Evolutionary conservation across 2,797 vertebrate genomes (phyloP), one percentile per base, ranked within the genome.

Genomic region (Tarsius wallacei): DNA sequence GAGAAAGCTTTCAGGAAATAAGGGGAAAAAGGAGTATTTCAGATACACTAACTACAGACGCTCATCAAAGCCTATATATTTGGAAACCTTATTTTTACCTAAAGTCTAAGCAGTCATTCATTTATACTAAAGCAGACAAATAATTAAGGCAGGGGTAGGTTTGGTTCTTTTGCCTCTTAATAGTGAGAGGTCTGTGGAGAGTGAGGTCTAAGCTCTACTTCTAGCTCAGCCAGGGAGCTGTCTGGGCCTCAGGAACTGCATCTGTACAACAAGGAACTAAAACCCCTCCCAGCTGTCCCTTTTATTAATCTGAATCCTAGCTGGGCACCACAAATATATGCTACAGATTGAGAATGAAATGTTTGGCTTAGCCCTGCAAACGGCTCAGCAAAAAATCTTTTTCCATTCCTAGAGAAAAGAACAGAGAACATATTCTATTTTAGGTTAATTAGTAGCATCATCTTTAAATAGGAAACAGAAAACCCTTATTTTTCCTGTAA

Each of bases 371-470:
- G 36, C 53, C 47, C 61, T 86, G 28, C 28, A 73, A 90, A 76
- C 12, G 70, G 13, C 19, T 81, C 86, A 59, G 11, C 17, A 22
- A 89, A 95, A 42, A 80, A 51, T 36, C 19, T 49, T 47, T 74
- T 73, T 82, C 26, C 10, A 42, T 64, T 71, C 76, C 84, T 96
- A 81, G 42, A 81, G 24, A 87, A 94, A 94, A 90, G 53, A 82
- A 51, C 21, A 47, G 16, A 61, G 26, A 51, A 33, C 9, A 7
- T 26, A 9, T 59, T 64, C 77, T 73, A 17, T n/a, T 51, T 13
- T 61, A 61, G 16, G 15, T 59, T 7, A 73, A 53, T 86, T 63
- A 61, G 61, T 17, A 64, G 17, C 31, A 31, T 14, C 31, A 33
- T 71, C 83, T 47, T 87, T 59, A 93, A 77, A 26, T 19, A 70